A percentile compares a stretch with the other conserved stretches of the same genome.
phyloP scores from a whole-genome alignment of 2,113 vertebrate species.

The Stigmatopora argus region DNA sequence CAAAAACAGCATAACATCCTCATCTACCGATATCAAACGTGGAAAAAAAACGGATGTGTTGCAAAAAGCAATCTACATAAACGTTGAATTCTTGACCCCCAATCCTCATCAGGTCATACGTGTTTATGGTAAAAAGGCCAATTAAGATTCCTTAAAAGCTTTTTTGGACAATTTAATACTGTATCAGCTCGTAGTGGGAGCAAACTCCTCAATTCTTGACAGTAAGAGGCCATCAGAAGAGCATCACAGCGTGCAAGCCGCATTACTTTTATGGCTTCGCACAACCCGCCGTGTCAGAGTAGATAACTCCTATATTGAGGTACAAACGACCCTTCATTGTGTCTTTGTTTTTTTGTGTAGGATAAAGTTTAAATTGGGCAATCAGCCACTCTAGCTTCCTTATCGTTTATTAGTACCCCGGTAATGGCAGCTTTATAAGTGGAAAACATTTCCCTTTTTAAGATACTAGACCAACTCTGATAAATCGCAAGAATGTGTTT shows the following conservation, averaged over 20 bases:
- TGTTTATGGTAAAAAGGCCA: constrained; percentile 17
- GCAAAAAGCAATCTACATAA: neutral
- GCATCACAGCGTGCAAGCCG: neutral
- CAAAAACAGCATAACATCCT: too few species aligned
- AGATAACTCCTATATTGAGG: constrained; percentile 23
- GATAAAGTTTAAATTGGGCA: constrained; percentile 13
- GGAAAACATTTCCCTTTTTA: constrained; percentile 9
- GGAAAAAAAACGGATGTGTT: neutral
- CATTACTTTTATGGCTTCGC: constrained; percentile 35
- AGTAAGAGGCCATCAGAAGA: constrained; percentile 16
- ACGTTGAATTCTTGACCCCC: neutral
- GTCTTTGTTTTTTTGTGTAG: neutral
- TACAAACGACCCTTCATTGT: constrained; percentile 3
- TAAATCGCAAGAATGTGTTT: neutral
- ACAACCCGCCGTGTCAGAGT: constrained; percentile 14
- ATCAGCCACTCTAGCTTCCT: constrained; percentile 14
- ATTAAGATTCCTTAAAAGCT: constrained; percentile 27
- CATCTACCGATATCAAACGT: neutral
- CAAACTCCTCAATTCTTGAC: constrained; percentile 10
- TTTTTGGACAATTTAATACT: constrained; percentile 32
- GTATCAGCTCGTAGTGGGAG: constrained; percentile 24
- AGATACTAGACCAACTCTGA: neutral
- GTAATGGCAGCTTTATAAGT: constrained; percentile 11
- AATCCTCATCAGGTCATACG: neutral
- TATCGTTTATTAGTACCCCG: constrained; percentile 20